Conservation (phyloP, 2,888 invertebrate species). For the Nephrocerus scutellatus region DNA sequence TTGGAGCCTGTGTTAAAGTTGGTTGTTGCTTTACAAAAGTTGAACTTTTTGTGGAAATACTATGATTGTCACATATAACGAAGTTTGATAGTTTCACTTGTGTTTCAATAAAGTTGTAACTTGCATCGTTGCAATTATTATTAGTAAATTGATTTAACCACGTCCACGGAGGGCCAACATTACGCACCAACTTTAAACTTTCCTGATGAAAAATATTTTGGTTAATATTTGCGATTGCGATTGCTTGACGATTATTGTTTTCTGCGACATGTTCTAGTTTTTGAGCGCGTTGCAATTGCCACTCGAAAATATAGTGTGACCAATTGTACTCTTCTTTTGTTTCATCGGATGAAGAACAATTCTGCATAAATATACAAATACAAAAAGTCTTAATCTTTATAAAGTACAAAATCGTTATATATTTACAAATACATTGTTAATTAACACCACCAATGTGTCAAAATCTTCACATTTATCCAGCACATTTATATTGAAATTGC, state of each 20-base stretch:
- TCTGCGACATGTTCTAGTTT: slow-evolving; percentile 10
- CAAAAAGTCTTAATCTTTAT: too few species aligned
- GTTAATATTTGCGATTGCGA: slow-evolving; percentile 5
- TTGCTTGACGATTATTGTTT: slow-evolving; percentile 13
- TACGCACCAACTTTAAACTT: slow-evolving; percentile 21
- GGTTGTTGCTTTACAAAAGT: too few species aligned
- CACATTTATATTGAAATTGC: slow-evolving; percentile 16
- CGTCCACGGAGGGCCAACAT: slow-evolving; percentile 30
- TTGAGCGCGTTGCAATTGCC: slow-evolving; percentile 15
- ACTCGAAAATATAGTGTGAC: slow-evolving; percentile 18
- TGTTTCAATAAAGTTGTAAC: slow-evolving; percentile 32
- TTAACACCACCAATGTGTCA: slow-evolving; percentile 25
- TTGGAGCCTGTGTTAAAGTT: too few species aligned
- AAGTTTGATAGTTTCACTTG: too few species aligned
- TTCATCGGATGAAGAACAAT: too few species aligned
- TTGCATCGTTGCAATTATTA: slow-evolving; percentile 18
- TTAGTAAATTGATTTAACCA: slow-evolving; percentile 30
- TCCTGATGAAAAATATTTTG: slow-evolving; percentile 16
- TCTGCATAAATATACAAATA: too few species aligned
- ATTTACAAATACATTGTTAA: slow-evolving; percentile 20
- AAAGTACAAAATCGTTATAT: too few species aligned
- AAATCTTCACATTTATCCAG: slow-evolving; percentile 24
- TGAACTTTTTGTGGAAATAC: too few species aligned
- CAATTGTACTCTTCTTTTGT: slow-evolving; percentile 19
- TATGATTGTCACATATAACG: too few species aligned